Conservation (phyloP, 2,113 vertebrate species). For the Circaetus cinerascens region DNA sequence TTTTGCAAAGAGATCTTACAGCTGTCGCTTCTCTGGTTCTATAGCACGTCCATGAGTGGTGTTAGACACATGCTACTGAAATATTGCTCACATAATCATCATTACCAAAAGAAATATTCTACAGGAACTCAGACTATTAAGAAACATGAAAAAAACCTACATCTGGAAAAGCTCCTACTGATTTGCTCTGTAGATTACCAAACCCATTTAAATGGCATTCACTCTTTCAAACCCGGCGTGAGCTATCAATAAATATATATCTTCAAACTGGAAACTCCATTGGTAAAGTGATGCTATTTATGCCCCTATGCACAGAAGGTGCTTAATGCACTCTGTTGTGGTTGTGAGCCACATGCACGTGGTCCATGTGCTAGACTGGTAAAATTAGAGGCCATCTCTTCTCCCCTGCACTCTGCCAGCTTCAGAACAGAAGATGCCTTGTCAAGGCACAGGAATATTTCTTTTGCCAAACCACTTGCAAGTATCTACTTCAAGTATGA, state of each 20-base stretch:
- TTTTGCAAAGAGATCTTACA: neutral
- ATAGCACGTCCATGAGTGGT: neutral
- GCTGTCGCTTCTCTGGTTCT: neutral
- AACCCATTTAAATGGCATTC: neutral
- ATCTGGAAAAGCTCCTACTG: neutral
- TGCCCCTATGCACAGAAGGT: neutral
- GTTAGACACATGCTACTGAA: neutral
- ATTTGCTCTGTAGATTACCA: neutral
- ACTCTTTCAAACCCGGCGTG: neutral
- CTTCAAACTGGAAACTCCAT: neutral
- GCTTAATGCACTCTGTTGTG: neutral
- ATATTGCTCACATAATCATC: neutral
- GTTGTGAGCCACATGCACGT: neutral
- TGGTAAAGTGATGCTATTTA: neutral
- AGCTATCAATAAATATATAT: neutral
- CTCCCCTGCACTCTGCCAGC: neutral
- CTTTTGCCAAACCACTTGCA: neutral
- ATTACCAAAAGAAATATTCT: neutral
- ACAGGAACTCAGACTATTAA: neutral
- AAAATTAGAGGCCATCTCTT: neutral
- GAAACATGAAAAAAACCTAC: neutral
- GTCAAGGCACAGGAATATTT: neutral
- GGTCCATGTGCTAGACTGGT: neutral
- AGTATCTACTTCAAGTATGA: neutral
- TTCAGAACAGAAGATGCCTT: neutral